Evolutionary conservation across 2,797 vertebrate genomes (phyloP), one percentile per base, ranked within the genome.

Genomic region (Oophaga sylvatica): DNA sequence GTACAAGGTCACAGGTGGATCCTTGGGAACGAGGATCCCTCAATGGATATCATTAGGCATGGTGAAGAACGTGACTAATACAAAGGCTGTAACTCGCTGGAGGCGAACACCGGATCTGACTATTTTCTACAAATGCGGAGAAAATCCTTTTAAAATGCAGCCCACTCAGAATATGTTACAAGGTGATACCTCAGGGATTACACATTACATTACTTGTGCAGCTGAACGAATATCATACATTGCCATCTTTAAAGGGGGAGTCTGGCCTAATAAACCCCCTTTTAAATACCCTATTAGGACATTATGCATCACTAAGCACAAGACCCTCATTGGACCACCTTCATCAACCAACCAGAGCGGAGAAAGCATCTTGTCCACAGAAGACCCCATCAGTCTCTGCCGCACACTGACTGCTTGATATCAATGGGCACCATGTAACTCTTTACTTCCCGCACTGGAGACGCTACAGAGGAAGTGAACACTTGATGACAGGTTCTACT

Each of bases 31-130:
- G 48, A 22, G 1, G 22, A 48, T 67, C 13, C 22, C 62, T 53
- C 80, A 19, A 81, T 45, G 80, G 80, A 48, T 15, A 65, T 16
- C 80, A 62, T 48, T n/a, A 63, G 60, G 15, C 80, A 45, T n/a
- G 60, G 60, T 7, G 41, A 65, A 71, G 7, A 80, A 41, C 65
- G 62, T 53, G 29, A 67, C 53, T 16, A 65, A 10, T 56, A 77
- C 12, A 56, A 13, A 77, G 3, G 3, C 8, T 81, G 41, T 26
- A 68, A 56, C 45, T 48, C 45, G 26, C 48, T 48, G 57, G 17
- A 16, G 57, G 57, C 57, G 57, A 75, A 45, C 71, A 10, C 31
- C 12, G 16, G 35, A 73, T 73, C 2, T 48, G 35, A 1, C 35
- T 45, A 41, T 12, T 26, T 26, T 67, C 12, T 29, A 67, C 3